phyloP scores from a whole-genome alignment of 1,140 invertebrate genomes.

The Drosophila athabasca region DNA sequence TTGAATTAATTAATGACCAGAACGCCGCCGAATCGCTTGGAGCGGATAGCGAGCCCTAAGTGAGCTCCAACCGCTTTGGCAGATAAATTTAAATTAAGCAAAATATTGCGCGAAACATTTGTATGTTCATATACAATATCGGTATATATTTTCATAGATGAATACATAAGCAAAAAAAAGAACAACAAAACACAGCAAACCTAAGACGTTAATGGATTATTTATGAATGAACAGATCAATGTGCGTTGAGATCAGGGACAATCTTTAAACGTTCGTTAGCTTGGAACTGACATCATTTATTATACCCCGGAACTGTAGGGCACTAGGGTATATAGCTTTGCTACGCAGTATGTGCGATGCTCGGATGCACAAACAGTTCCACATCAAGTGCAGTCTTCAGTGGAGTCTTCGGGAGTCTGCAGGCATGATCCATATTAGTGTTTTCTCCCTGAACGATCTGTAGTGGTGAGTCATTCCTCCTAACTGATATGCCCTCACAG shows the following conservation, averaged over 20 bases:
- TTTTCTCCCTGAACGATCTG: too few relatives aligned
- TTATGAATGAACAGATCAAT: conserved; percentile 39
- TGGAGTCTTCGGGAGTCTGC: too few relatives aligned
- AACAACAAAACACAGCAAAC: conserved; percentile 18
- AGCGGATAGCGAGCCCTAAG: conserved; percentile 41
- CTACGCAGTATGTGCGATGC: too few relatives aligned
- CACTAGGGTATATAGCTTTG: too few relatives aligned
- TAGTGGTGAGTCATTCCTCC: too few relatives aligned
- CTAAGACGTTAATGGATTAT: conserved; percentile 12
- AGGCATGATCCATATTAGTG: too few relatives aligned
- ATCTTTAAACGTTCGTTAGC: conserved; percentile 23
- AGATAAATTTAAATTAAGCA: conserved; percentile 38
- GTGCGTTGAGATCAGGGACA: conserved; percentile 37
- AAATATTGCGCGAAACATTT: conserved; percentile 13
- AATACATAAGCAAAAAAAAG: conserved; percentile 23
- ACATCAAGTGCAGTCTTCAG: too few relatives aligned
- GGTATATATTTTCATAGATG: neutral
- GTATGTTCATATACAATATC: conserved; percentile 1
- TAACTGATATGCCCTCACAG: too few relatives aligned
- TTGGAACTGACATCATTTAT: conserved; percentile 40
- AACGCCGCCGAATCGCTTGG: conserved; percentile 9
- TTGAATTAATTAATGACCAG: conserved; percentile 49
- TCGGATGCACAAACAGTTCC: too few relatives aligned
- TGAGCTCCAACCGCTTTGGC: conserved; percentile 24
- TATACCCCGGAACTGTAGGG: too few relatives aligned